A percentile compares a stretch with the other conserved stretches of the same genome.
phyloP scores from a whole-genome alignment of 2,113 vertebrate species.

The Charadrius vociferus region DNA sequence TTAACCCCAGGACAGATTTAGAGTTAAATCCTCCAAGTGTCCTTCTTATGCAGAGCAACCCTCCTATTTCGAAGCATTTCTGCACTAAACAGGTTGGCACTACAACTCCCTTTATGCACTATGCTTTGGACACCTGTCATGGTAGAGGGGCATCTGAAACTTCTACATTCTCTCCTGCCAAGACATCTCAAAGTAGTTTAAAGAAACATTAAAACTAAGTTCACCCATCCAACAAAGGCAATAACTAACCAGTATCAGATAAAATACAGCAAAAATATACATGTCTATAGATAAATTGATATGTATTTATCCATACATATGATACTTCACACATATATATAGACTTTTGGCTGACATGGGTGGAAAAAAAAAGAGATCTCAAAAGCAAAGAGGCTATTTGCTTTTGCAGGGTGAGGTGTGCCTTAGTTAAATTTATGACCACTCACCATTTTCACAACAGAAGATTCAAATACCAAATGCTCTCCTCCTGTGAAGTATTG shows the following conservation, averaged over 20 bases:
- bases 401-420: neutral
- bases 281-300: neutral
- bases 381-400: neutral
- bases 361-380: neutral
- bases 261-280: constrained; percentile 14
- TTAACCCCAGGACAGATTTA: neutral
- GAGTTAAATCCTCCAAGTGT: neutral
- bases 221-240: constrained; percentile 13
- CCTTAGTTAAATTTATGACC: neutral
- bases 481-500: neutral
- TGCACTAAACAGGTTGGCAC: neutral
- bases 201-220: constrained; percentile 5
- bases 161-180: neutral
- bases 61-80: neutral
- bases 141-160: neutral
- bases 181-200: constrained; percentile 2
- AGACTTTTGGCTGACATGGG: neutral
- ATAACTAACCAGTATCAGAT: constrained; percentile 21
- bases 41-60: neutral
- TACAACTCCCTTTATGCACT: neutral
- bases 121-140: neutral
- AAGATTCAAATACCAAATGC: neutral
- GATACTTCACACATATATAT: rapidly evolving
- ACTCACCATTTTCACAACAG: neutral
- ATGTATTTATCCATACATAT: rapidly evolving